phyloP scores from a whole-genome alignment of 2,113 vertebrate species.

The Oenanthe melanoleuca region DNA sequence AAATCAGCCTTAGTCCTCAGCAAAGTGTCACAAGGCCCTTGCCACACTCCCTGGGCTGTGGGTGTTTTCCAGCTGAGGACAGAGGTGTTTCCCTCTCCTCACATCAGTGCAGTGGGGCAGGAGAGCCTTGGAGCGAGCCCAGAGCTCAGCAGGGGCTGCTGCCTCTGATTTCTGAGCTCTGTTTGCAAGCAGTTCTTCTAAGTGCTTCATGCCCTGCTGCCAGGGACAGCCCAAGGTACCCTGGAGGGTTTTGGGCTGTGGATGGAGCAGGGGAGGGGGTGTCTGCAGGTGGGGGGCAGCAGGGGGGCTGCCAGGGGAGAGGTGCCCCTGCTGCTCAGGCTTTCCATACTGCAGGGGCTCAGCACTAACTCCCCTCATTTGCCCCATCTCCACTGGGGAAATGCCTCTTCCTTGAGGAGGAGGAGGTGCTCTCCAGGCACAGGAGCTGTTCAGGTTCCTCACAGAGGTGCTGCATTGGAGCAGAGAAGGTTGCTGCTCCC shows the following conservation, averaged over 20 bases:
- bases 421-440: background rate
- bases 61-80: background rate
- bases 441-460: background rate
- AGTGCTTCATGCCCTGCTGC: background rate
- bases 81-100: background rate
- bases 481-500: background rate
- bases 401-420: background rate
- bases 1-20: background rate
- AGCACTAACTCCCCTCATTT: background rate
- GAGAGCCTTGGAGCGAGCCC: background rate
- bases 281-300: background rate
- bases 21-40: background rate
- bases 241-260: background rate
- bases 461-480: background rate
- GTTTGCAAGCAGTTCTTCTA: background rate
- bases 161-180: background rate
- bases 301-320: background rate
- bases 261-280: background rate
- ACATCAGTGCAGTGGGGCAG: background rate
- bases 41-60: background rate
- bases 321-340: background rate
- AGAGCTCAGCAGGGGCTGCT: background rate
- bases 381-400: background rate
- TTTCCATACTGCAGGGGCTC: background rate
- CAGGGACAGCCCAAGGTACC: rapidly evolving